Evolutionary conservation across 1,140 invertebrate species (phyloP), one percentile per base, ranked within the genome.

Genomic region (Aphaenogaster rudis): DNA sequence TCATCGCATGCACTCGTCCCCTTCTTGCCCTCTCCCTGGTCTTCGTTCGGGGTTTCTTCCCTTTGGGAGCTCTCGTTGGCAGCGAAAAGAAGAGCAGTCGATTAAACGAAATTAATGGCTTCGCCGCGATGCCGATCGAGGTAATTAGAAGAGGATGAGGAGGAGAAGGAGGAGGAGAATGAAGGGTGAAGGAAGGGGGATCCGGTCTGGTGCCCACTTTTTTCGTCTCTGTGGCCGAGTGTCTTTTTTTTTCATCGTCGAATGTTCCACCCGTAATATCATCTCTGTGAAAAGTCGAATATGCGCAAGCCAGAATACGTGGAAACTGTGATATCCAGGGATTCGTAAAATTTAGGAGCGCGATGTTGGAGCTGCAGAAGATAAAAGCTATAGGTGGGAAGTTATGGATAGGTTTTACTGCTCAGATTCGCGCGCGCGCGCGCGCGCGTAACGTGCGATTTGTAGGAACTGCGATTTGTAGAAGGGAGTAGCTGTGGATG

Each of bases 41-140:
- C 28, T 33, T 50, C 3, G n/a, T 28, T 7, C 2, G 36, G 48
- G n/a, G 45, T 45, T 80, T 15, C 42, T n/a, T 42, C 13, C 61
- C 54, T 79, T 80, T 50, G 21, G 54, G 9, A 42, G 48, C 3
- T 45, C 36, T 33, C 9, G 21, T 21, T 76, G 67, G 71, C 78
- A 72, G 72, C 61, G 50, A 74, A 28, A 77, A 86, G 59, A 86
- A 86, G 69, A 81, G 67, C 48, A 67, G 67, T 85, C 72, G 78
- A 86, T 87, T 89, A 87, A 89, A 88, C 72, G 74, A 87, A 89
- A 90, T 90, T 84, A 89, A 89, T 87, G 85, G 66, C 48, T 57
- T 11, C n/a, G 50, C 50, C 72, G n/a, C 69, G 81, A 74, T 64
- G 61, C n/a, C 48, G 63, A 71, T 39, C 11, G 39, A 59, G 45